A percentile compares a stretch with the other conserved stretches of the same genome.
phyloP scores from a whole-genome alignment of 2,797 vertebrate species.

The Potorous gilbertii region DNA sequence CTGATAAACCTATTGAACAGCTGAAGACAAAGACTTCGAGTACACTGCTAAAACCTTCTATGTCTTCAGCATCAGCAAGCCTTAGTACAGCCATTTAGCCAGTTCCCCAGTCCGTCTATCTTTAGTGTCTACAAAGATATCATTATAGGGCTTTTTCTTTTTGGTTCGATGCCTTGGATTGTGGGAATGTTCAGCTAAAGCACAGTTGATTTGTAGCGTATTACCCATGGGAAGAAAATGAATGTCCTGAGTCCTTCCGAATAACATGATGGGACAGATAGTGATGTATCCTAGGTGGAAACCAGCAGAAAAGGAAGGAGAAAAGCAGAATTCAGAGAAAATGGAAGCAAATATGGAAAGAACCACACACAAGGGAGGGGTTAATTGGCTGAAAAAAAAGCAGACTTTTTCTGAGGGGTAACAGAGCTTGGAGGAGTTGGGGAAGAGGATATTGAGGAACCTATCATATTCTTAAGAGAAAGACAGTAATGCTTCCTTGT shows the following conservation, averaged over 20 bases:
- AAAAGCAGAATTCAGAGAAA: constrained; percentile 27
- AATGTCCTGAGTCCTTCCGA: constrained; percentile 75
- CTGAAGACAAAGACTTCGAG: neutral
- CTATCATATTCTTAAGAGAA: constrained; percentile 49
- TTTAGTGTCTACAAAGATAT: neutral
- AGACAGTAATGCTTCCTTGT: constrained; percentile 63
- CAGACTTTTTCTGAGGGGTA: constrained; percentile 12
- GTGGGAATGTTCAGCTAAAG: constrained; percentile 76
- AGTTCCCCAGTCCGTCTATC: neutral
- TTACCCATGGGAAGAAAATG: constrained; percentile 81
- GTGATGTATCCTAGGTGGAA: constrained; percentile 46
- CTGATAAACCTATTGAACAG: neutral
- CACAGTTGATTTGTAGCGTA: constrained; percentile 82
- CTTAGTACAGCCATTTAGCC: neutral
- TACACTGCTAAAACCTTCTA: neutral
- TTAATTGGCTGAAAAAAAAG: constrained; percentile 16
- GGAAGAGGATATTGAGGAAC: constrained; percentile 10
- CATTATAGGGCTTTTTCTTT: neutral
- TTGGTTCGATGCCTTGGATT: no score
- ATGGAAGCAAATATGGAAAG: neutral
- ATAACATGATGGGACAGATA: constrained; percentile 35
- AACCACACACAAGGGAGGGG: neutral
- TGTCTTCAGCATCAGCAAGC: neutral
- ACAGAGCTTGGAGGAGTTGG: neutral
- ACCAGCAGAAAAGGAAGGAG: constrained; percentile 48